Percentiles rank a stretch among this genome's conserved stretches.
These are phyloP conservation scores for Heterohyrax brucei DNA, from an alignment of 2,797 vertebrate species.

Conservation along the genomic window DNA sequence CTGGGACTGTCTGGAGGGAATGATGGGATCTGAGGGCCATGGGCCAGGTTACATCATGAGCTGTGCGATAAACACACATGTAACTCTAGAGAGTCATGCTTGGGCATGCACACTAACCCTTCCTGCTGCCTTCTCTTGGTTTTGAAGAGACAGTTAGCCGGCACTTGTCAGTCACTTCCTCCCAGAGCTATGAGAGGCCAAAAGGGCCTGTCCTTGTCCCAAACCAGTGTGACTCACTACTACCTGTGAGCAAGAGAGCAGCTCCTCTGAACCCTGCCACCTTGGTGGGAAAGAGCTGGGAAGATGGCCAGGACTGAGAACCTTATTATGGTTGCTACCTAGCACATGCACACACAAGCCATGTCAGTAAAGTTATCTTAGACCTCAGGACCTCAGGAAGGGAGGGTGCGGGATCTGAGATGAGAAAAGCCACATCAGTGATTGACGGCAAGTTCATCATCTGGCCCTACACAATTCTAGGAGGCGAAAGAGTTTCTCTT, in stretches of 20 bases:
- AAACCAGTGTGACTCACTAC: not conserved
- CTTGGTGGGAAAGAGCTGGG: not conserved
- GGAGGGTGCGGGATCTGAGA: not conserved
- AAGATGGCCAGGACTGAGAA: not conserved
- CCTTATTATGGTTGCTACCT: not conserved
- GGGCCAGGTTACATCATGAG: constrained; percentile 46
- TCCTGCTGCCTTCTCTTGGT: constrained; percentile 68
- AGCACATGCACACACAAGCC: too few relatives aligned
- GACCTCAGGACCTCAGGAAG: not conserved
- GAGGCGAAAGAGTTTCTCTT: not conserved
- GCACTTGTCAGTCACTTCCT: constrained; percentile 77
- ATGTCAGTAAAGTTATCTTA: not conserved
- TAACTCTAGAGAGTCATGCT: constrained; percentile 69
- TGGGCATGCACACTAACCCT: constrained; percentile 66
- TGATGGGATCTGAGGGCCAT: not conserved
- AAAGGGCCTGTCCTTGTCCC: not conserved
- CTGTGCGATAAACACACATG: constrained; percentile 44
- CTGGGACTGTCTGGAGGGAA: not conserved
- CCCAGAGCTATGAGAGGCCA: not conserved
- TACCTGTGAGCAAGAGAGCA: not conserved
- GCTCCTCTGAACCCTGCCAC: not conserved
- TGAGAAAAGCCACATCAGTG: not conserved
- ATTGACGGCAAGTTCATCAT: not conserved
- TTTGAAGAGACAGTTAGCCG: constrained; percentile 77
- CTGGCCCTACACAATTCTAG: not conserved